Evolutionary conservation across 2,888 invertebrate genomes (phyloP).

Genomic region (Brachylomia viminalis): DNA sequence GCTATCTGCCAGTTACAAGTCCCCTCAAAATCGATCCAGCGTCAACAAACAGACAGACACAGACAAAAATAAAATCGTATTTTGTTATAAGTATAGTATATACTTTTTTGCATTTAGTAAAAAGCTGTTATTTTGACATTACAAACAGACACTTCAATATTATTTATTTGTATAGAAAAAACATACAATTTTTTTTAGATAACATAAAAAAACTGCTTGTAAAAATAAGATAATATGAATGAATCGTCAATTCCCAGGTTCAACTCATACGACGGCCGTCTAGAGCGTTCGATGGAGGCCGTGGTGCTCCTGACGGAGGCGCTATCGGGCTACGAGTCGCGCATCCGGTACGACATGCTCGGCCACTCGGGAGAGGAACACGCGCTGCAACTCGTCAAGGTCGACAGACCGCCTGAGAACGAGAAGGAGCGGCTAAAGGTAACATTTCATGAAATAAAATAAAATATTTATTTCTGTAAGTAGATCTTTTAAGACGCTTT

Average conservation of each 20-base stretch:
- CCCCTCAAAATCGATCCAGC: too few relatives aligned
- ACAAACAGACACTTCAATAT: too few relatives aligned
- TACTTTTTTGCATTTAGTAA: too few relatives aligned
- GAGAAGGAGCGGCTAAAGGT: slow-evolving; percentile 96
- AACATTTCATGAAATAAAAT: neutral
- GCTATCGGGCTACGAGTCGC: slow-evolving; percentile 96
- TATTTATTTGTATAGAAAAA: too few relatives aligned
- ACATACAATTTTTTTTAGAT: too few relatives aligned
- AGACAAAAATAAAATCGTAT: too few relatives aligned
- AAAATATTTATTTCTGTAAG: too few relatives aligned
- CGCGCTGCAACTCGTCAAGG: slow-evolving; percentile 93
- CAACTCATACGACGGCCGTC: slow-evolving; percentile 98
- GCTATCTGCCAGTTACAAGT: too few relatives aligned
- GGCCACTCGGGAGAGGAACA: slow-evolving; percentile 98
- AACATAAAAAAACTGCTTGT: neutral
- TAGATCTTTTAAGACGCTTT: too few relatives aligned
- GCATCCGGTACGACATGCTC: slow-evolving; percentile 97
- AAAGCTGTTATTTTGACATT: too few relatives aligned
- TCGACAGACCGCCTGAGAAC: slow-evolving; percentile 94
- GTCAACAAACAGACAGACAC: too few relatives aligned
- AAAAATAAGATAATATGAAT: neutral
- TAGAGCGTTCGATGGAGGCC: slow-evolving; percentile 97
- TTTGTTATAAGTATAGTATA: too few relatives aligned
- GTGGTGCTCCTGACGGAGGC: slow-evolving; percentile 97
- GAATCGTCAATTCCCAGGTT: slow-evolving; percentile 90